phyloP scores from a whole-genome alignment of 1,140 invertebrate genomes.

The Tetraneura akinire region DNA sequence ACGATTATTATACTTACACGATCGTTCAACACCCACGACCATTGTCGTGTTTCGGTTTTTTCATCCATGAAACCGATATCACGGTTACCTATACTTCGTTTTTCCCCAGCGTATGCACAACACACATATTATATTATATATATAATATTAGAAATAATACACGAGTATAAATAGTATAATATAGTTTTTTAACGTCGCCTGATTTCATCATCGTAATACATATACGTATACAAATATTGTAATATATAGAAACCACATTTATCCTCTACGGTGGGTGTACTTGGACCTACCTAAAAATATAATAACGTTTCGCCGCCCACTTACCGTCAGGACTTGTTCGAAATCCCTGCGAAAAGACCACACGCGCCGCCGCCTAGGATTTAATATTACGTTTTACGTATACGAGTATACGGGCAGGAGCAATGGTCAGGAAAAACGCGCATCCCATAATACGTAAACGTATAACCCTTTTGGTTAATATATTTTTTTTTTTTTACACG shows the following conservation, averaged over 20 bases:
- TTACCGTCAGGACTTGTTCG: not conserved
- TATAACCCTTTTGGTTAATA: constrained; percentile 2
- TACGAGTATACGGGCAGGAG: no score
- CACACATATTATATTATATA: not conserved
- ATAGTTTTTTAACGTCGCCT: not conserved
- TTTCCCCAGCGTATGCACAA: not conserved
- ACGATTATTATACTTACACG: not conserved
- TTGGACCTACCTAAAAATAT: not conserved
- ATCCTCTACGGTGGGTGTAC: not conserved
- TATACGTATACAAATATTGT: not conserved
- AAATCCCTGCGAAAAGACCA: constrained; percentile 34
- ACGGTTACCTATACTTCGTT: not conserved
- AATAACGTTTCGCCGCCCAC: not conserved
- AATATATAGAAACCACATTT: not conserved
- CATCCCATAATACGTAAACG: no score
- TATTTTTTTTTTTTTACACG: constrained; percentile 11
- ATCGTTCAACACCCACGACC: constrained; percentile 40
- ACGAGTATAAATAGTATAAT: no score
- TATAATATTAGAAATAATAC: no score
- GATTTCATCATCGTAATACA: not conserved
- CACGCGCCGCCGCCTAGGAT: not conserved
- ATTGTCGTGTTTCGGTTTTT: constrained; percentile 1
- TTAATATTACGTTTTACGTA: no score
- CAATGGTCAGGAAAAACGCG: constrained; percentile 46
- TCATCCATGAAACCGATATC: constrained; percentile 20